Conservation (phyloP, 2,113 vertebrate genomes). For the Phrynosoma platyrhinos region DNA sequence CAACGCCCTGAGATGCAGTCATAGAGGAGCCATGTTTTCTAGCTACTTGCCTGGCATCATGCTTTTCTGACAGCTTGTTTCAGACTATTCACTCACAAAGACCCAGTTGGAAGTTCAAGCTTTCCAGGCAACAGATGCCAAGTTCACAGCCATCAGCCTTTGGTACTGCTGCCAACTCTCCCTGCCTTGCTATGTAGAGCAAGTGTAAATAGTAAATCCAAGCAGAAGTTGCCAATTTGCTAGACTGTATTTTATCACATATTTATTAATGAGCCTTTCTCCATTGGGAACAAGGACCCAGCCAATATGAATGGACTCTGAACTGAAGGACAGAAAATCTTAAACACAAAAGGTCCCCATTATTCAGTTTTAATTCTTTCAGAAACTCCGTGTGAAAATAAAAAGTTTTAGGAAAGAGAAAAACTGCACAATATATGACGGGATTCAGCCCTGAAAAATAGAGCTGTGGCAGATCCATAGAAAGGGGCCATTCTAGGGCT, state of each 20-base stretch:
- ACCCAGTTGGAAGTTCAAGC: not conserved
- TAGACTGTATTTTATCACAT: not conserved
- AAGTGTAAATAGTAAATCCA: conserved; percentile 26
- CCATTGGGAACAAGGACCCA: not conserved
- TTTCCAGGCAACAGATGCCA: not conserved
- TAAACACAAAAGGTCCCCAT: conserved; percentile 51
- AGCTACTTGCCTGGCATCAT: rapidly evolving
- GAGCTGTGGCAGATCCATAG: conserved; percentile 54
- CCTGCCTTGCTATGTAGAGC: not conserved
- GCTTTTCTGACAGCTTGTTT: not conserved
- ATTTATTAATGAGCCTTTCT: conserved; percentile 62
- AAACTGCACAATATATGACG: no score
- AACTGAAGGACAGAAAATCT: conserved; percentile 51
- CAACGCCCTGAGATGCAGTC: not conserved
- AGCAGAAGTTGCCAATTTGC: not conserved
- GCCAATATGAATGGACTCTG: not conserved
- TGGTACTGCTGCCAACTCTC: not conserved
- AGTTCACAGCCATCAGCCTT: not conserved
- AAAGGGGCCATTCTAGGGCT: not conserved
- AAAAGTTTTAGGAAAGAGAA: not conserved
- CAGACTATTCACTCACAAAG: not conserved
- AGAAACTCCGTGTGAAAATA: conserved; percentile 29
- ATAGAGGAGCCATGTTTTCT: not conserved
- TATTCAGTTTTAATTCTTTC: conserved; percentile 53
- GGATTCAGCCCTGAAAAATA: conserved; percentile 5